Conservation (phyloP, 2,113 vertebrate genomes). For the Ginglymostoma cirratum region DNA sequence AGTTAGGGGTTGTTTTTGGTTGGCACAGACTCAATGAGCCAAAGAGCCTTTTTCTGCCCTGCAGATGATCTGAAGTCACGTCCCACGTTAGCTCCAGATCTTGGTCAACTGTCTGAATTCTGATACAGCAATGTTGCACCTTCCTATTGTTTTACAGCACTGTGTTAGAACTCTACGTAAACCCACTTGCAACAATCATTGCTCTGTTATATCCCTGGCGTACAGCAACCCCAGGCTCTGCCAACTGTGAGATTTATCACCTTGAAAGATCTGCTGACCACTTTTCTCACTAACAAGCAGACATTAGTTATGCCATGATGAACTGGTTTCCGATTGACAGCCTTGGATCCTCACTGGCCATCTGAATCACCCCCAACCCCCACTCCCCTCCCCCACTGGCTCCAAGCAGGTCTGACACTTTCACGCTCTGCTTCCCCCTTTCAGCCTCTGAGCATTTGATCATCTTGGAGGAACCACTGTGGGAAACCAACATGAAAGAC, state of each 20-base stretch:
- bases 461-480: background rate
- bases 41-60: too few relatives aligned
- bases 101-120: background rate
- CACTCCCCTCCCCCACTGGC: background rate
- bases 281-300: background rate
- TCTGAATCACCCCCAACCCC: background rate
- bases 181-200: background rate
- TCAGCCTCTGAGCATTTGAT: background rate
- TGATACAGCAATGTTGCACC: background rate
- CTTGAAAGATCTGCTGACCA: background rate
- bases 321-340: background rate
- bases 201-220: background rate
- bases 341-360: background rate
- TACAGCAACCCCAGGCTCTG: background rate
- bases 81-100: background rate
- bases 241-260: background rate
- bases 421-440: constrained; percentile 3
- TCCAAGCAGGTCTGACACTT: background rate
- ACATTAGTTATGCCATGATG: background rate
- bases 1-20: too few relatives aligned
- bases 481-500: background rate
- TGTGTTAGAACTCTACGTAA: background rate
- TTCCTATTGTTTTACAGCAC: background rate
- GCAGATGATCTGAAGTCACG: background rate
- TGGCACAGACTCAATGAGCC: too few relatives aligned